Evolutionary conservation across 2,888 invertebrate species (phyloP).

Genomic region (Melinopterus prodromus): DNA sequence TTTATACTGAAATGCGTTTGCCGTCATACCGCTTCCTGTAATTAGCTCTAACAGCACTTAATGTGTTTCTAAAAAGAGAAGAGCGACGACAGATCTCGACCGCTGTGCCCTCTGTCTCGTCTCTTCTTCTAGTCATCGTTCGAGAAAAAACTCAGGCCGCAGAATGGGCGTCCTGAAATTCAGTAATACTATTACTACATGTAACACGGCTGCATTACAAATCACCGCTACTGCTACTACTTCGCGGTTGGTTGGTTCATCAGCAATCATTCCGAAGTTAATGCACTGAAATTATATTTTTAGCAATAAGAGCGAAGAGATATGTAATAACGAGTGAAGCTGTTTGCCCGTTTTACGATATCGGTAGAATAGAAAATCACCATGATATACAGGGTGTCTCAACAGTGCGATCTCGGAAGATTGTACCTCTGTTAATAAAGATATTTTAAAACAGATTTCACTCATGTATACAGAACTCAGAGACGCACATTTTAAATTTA

Average conservation of each 20-base stretch:
- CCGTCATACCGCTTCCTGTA: constrained; percentile 19
- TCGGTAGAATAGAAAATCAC: background rate
- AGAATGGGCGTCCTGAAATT: constrained; percentile 11
- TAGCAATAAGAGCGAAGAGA: background rate
- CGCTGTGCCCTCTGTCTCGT: background rate
- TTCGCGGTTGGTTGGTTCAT: constrained; percentile 9
- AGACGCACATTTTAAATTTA: no score
- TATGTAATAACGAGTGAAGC: background rate
- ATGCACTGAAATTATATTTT: background rate
- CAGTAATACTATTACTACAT: background rate
- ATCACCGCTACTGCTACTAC: constrained; percentile 10
- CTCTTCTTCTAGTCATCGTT: background rate
- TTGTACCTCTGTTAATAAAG: no score
- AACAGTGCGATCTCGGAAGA: no score
- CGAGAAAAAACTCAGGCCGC: constrained; percentile 9
- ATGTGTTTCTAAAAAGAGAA: constrained; percentile 22
- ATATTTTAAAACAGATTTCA: no score
- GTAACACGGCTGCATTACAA: constrained; percentile 19
- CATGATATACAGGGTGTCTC: no score
- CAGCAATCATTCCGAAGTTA: background rate
- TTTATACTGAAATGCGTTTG: constrained; percentile 14
- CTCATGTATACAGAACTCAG: no score
- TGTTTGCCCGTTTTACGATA: background rate
- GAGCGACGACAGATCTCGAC: background rate
- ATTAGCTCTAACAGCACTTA: constrained; percentile 25